Evolutionary conservation across 1,140 invertebrate species (phyloP).

Genomic region (Pinna nobilis): DNA sequence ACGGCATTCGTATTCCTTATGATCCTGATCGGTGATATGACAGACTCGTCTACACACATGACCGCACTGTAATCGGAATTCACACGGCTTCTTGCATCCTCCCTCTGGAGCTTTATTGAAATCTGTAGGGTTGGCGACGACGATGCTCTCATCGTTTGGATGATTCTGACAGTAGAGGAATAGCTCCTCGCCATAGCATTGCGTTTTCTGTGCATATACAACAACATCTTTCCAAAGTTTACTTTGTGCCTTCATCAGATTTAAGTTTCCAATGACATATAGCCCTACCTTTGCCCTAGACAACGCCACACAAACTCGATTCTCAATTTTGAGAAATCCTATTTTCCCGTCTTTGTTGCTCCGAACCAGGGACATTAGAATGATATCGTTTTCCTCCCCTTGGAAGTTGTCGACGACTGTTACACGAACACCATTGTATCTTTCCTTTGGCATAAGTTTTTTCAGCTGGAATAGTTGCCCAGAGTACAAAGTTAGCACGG

Average conservation of each 20-base stretch:
- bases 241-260: constrained; percentile 75
- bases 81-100: constrained; percentile 72
- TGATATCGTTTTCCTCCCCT: constrained; percentile 90
- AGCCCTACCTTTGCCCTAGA: constrained; percentile 86
- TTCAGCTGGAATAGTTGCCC: constrained; percentile 68
- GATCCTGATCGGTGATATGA: constrained; percentile 66
- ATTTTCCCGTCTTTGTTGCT: constrained; percentile 80
- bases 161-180: constrained; percentile 75
- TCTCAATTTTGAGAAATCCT: constrained; percentile 85
- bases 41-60: constrained; percentile 67
- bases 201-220: constrained; percentile 39
- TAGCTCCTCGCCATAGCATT: constrained; percentile 59
- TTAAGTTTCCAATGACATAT: constrained; percentile 83
- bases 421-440: constrained; percentile 72
- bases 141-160: constrained; percentile 57
- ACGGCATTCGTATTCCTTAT: constrained; percentile 57
- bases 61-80: constrained; percentile 69
- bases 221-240: constrained; percentile 73
- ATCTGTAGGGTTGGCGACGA: constrained; percentile 58
- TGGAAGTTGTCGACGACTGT: constrained; percentile 83
- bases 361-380: constrained; percentile 87
- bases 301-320: constrained; percentile 88
- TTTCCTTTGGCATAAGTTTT: constrained; percentile 57
- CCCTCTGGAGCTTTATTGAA: constrained; percentile 73
- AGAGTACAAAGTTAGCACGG: constrained; percentile 72